Base-by-base conservation (phyloP, 2,888 invertebrate genomes). In the Gastrophysa polygoni region DNA sequence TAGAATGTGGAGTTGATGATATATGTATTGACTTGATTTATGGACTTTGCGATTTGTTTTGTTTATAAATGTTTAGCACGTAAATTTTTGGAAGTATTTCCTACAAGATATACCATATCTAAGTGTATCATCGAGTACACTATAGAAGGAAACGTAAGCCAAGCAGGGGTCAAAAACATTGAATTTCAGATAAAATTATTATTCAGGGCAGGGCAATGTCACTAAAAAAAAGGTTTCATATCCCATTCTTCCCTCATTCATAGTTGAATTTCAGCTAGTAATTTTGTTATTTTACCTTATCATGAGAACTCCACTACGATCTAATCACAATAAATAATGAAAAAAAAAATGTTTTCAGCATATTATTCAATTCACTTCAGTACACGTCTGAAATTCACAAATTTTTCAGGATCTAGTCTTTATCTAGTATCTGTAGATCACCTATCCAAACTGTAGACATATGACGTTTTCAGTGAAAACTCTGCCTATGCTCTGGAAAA, bases 131-230 rank as follows among this genome's bases (percentile, higher is more conserved):
- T n/a, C n/a, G n/a, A n/a, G n/a, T n/a, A n/a, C n/a, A n/a, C n/a
- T n/a, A n/a, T n/a, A n/a, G 4, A 24, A 24, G 24, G 24, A 24
- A 24, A 38, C 14, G 11, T 38, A 14, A 14, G 14, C 14, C 2
- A 14, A 38, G 2, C 38, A 14, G 38, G 38, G 38, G 14, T 38
- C 14, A 38, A 14, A 52, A 24, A 18, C 43, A 54, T 34, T 43
- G 10, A 43, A 52, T 24, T 43, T 21, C 16, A 20, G 43, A 43
- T 43, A 54, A 43, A 21, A 54, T 43, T 43, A 44, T 14, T 43
- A 54, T 43, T 54, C 54, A 54, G 54, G 54, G 54, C 24, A 21
- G 54, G 54, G 43, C 54, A 43, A 54, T 21, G 44, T 54, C 54
- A 18, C 10, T 43, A 14, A 24, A 43, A 54, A 54, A 20, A 43